phyloP scores from a whole-genome alignment of 1,140 invertebrate genomes.

The Mizuhopecten yessoensis region DNA sequence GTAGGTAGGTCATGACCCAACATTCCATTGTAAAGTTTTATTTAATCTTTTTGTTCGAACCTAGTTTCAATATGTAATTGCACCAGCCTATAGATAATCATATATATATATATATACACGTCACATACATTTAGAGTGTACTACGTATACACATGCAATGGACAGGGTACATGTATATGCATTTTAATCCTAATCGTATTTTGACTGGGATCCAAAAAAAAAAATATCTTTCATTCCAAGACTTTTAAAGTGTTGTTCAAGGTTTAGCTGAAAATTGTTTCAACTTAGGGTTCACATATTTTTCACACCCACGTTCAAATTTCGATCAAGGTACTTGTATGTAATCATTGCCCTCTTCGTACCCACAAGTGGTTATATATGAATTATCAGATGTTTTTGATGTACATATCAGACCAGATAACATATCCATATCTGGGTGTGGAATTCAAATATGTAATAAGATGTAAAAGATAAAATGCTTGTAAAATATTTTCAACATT shows the following conservation, averaged over 20 bases:
- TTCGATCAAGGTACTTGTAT: background rate
- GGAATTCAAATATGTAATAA: no score
- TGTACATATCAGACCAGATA: no score
- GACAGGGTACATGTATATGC: background rate
- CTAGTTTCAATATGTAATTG: background rate
- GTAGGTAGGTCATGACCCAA: background rate
- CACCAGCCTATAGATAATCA: no score
- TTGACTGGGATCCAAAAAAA: background rate
- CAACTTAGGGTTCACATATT: background rate
- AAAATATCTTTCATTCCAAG: background rate
- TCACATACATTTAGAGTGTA: no score
- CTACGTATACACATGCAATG: background rate
- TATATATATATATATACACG: no score
- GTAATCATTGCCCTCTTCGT: background rate
- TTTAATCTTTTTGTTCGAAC: background rate
- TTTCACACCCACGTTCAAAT: constrained; percentile 10
- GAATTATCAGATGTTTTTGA: no score
- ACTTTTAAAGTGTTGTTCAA: background rate
- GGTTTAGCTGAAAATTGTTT: background rate
- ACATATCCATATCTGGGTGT: no score
- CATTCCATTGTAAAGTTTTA: background rate
- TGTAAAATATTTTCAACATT: no score
- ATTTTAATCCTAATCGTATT: background rate
- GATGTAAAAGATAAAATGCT: no score
- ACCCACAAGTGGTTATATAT: no score